Base-by-base conservation (phyloP, 1,140 invertebrate species). In the Diplogasteroides magnus region DNA sequence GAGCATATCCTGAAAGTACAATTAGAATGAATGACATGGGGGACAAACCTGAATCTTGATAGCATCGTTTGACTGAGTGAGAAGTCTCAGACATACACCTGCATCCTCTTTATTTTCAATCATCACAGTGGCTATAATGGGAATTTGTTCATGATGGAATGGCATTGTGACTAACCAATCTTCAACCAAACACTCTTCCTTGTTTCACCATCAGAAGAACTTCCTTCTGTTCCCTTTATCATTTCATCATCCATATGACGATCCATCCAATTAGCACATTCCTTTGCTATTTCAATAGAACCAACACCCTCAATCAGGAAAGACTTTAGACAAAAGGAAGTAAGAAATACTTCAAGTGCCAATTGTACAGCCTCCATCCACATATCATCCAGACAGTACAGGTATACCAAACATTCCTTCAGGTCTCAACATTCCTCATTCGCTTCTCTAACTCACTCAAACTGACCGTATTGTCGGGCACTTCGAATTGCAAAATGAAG, bases 281-380 rank as follows among this genome's bases (percentile, higher is more conserved):
- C 28, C 61, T 31, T 63, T 31, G 25, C 15, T 27, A 19, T 11
- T 27, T 29, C 31, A 31, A 61, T 68, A 19, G 58, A 56, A 1
- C 58, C 56, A 13, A 31, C 65, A 23, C 57, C 65, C 2, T 25
- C 65, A 56, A 31, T 32, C 65, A 67, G 32, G 27, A 15, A 25
- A 25, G 27, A 61, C 13, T n/a, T 14, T 61, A 26, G 59, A 15
- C 27, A 15, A 14, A 11, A n/a, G n/a, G n/a, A n/a, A n/a, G 23
- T 26, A 0, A 13, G 1, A 6, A 23, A 61, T 64, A 68, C 66
- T 56, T 64, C 29, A 1, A 98, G 84, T 0, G 94, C 94, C 72
- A 96, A 85, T 77, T 95, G 92, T 1, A 97, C 91, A 0, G 94
- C 94, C 59, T 91, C 88, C 78, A 93, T 90, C 90, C 93, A 96